Base-by-base conservation (phyloP, 1,140 invertebrate genomes). In the Condylostylus longicornis region DNA sequence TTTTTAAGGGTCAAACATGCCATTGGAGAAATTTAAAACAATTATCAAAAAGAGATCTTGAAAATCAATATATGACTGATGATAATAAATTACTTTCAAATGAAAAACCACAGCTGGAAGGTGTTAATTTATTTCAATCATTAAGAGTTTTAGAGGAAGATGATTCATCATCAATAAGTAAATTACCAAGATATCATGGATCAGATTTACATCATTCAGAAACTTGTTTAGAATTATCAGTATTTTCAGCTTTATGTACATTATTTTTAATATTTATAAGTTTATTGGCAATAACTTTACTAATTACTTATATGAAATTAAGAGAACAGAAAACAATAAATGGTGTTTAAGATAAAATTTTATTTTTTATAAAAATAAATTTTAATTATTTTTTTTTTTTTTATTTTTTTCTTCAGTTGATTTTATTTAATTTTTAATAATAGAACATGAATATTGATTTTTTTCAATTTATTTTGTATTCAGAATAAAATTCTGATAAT, bases 21-120 rank as follows among this genome's bases (percentile, higher is more conserved):
- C 85, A 91, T 55, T 90, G 87, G 87, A 72, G 85, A 42, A 90
- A 88, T 49, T 73, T 83, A 35, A 87, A 87, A 54, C 75, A 70
- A 36, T 71, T 85, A 13, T 64, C 67, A 5, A 79, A 80, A 49
- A 69, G 82, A 39, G 74, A 63, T 42, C 60, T 56, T 43, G 66
- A 47, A 40, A 65, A 45, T 45, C 63, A 43, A 35, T 30, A 34
- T 10, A 21, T 33, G 0, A 12, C 27, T 22, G 15, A 36, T 12
- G 35, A 18, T n/a, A 21, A 22, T 5, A 56, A 13, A 62, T 42
- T 40, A 47, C 39, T 18, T 45, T 22, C n/a, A 40, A 43, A 25
- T 6, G 48, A 43, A 38, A 46, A 38, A n/a, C 47, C 37, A 46
- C 66, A 18, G 2, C 89, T 85, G 0, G 85, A 91, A 61, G 90